Conservation (phyloP, 1,140 invertebrate genomes). For the Drosophila teissieri region DNA sequence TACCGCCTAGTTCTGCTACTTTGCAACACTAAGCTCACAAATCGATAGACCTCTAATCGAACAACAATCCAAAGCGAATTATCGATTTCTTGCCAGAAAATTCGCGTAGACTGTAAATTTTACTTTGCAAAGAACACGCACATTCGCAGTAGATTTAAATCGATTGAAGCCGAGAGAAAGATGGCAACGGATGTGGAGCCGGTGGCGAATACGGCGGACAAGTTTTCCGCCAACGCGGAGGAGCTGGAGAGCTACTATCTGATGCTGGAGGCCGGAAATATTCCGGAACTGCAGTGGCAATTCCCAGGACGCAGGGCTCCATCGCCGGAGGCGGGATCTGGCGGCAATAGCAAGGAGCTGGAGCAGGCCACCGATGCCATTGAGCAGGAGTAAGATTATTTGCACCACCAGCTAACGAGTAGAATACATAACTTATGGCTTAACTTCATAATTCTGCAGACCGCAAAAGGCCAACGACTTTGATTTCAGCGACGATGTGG, state of each 20-base stretch:
- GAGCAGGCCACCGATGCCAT: conserved; percentile 53
- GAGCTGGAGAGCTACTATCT: conserved; percentile 84
- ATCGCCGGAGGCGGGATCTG: conserved; percentile 79
- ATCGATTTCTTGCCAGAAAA: conserved; percentile 7
- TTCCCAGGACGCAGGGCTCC: conserved; percentile 86
- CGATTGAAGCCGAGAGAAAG: too few species aligned
- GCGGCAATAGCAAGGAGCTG: conserved; percentile 56
- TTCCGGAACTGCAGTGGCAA: conserved; percentile 87
- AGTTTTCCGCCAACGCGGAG: conserved; percentile 85
- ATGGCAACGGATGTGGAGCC: conserved; percentile 71
- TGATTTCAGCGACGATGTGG: conserved; percentile 87
- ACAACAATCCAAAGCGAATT: background rate
- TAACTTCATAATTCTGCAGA: conserved; percentile 56
- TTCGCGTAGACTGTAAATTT: background rate
- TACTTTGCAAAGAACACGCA: background rate
- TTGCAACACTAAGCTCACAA: background rate
- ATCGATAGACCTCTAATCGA: conserved; percentile 4
- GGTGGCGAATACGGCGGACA: conserved; percentile 51
- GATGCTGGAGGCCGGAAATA: conserved; percentile 81
- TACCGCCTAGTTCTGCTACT: background rate
- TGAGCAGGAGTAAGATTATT: conserved; percentile 63
- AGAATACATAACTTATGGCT: background rate
- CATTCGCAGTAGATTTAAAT: too few species aligned
- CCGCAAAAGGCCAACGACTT: conserved; percentile 86
- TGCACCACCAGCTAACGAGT: background rate